Evolutionary conservation across 1,140 invertebrate genomes (phyloP).

Genomic region (Polyergus mexicanus): DNA sequence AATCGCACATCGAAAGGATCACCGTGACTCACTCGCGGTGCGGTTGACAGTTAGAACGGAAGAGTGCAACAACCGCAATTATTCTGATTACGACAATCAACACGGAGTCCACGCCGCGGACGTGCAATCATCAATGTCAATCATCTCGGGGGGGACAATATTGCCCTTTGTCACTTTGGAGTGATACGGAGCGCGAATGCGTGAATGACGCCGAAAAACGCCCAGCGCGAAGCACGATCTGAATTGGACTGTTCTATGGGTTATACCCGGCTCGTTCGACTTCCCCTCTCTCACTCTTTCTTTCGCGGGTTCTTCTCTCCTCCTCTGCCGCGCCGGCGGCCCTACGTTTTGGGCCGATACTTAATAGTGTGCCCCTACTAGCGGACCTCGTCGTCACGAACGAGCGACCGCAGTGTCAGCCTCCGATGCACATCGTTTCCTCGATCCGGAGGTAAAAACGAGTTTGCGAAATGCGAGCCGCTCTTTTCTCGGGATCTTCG

Average conservation of each 20-base stretch:
- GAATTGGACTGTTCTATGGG: constrained; percentile 64
- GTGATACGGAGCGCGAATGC: constrained; percentile 4
- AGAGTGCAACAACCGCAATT: neutral
- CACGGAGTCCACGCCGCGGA: neutral
- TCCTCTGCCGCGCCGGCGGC: constrained; percentile 11
- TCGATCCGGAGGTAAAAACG: constrained; percentile 26
- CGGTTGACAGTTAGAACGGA: neutral
- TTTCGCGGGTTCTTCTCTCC: constrained; percentile 52
- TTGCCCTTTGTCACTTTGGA: neutral
- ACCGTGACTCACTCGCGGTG: constrained; percentile 31
- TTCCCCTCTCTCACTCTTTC: constrained; percentile 39
- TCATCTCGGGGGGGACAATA: constrained; percentile 17
- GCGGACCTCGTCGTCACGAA: constrained; percentile 17
- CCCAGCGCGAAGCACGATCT: constrained; percentile 65
- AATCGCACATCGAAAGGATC: constrained; percentile 13
- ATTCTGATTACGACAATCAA: neutral
- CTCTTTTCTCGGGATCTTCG: neutral
- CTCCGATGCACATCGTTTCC: constrained; percentile 31
- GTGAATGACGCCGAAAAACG: constrained; percentile 56
- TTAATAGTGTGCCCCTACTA: constrained; percentile 49
- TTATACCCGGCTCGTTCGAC: constrained; percentile 48
- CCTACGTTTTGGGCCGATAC: constrained; percentile 52
- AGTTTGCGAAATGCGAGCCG: constrained; percentile 31
- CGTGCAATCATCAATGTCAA: constrained; percentile 4
- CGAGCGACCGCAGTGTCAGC: neutral